Evolutionary conservation across 1,140 invertebrate species (phyloP), one percentile per base, ranked within the genome.

Genomic region (Drosophila kurseongensis): DNA sequence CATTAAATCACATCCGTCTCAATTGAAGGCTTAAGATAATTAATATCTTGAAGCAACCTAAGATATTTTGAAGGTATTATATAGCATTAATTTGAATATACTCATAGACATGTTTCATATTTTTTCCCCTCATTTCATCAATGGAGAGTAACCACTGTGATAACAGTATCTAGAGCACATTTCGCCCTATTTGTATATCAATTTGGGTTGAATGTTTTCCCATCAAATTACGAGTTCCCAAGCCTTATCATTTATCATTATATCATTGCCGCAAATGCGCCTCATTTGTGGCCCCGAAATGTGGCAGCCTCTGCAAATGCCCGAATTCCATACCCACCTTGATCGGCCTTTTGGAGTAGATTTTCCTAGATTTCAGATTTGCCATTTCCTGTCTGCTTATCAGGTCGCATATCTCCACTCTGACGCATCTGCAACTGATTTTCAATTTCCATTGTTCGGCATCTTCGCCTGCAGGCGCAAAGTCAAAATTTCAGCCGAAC

Each of bases 341-440:
- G n/a, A 18, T 52, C 18, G 29, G 16, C 23, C 16, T 4, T 35
- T 36, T 27, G 60, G 65, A n/a, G 63, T 51, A 9, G n/a, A 29
- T 2, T 44, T 68, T 66, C 60, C 16, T 35, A 66, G 38, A 68
- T 38, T 52, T 38, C 23, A 38, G 40, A 58, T 72, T 69, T 36
- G 51, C 44, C 68, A 55, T 58, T 71, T 71, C 67, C 67, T 71
- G 41, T 54, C 41, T 38, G 18, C 52, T 71, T 72, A 71, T 72
- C 52, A 32, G 38, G 38, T 36, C 50, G 40, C 27, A 42, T 52
- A 38, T 40, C 38, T 36, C 48, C 40, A 23, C 23, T 8, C 63
- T 7, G 51, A 48, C 51, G 63, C 67, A 68, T 71, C 65, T 71
- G 66, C 66, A 72, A 50, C 42, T 71, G 68, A 72, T 71, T 72